These are phyloP conservation scores for Ianthella basta DNA, from an alignment of 37 sponge, comb jelly and placozoan species.

Conservation along the genomic window DNA sequence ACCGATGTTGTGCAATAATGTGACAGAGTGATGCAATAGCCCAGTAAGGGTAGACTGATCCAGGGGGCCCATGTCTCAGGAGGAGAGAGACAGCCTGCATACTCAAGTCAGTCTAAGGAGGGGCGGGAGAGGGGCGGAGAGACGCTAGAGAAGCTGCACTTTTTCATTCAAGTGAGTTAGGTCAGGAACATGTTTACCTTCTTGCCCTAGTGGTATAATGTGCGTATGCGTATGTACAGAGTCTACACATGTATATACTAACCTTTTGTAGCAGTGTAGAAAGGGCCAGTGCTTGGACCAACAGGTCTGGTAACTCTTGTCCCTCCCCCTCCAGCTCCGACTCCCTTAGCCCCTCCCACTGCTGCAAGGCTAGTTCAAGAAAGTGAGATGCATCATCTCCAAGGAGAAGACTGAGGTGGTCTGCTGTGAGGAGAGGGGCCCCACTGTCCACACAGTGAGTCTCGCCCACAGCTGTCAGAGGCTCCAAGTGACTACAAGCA, in stretches of 20 bases:
- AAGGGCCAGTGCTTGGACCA: neutral
- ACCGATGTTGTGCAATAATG: neutral
- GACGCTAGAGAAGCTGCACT: too few relatives aligned
- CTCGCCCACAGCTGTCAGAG: too few relatives aligned
- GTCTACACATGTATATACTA: neutral
- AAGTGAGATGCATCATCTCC: too few relatives aligned
- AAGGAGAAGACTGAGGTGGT: too few relatives aligned
- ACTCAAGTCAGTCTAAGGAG: neutral
- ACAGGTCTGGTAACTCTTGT: neutral
- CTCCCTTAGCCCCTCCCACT: neutral
- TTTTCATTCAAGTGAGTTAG: too few relatives aligned
- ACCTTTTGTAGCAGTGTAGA: neutral
- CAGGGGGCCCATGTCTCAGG: neutral
- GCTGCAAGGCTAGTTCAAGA: neutral
- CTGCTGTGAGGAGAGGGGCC: too few relatives aligned
- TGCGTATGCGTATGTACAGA: neutral
- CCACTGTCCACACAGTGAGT: too few relatives aligned
- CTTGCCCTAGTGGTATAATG: neutral
- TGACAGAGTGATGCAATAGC: slow-evolving; percentile 16
- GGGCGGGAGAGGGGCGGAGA: neutral
- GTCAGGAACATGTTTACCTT: too few relatives aligned
- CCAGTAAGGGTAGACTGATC: neutral
- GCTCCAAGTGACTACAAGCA: too few relatives aligned
- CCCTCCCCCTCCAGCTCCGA: neutral
- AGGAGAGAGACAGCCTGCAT: neutral